Evolutionary conservation across 2,888 invertebrate genomes (phyloP), one percentile per base, ranked within the genome.

Genomic region (Drosophila conformis): DNA sequence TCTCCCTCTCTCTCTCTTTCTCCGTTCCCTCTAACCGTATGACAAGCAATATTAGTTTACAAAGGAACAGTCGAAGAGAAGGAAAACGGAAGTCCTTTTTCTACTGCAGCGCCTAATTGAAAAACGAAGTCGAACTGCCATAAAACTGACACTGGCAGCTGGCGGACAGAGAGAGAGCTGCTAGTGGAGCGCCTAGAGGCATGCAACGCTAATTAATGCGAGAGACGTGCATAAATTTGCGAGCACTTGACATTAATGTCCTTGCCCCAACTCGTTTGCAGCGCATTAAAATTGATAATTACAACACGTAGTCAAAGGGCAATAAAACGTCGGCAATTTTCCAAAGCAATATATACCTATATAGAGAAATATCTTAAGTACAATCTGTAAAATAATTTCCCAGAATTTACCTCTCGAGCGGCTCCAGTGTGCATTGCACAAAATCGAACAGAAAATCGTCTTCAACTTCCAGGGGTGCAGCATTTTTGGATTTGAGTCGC

Each of bases 341-440:
- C 31, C 42, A 69, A 63, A 6, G 27, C 48, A 11, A 53, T 40
- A 33, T 33, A 10, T 33, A 33, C 10, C 31, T 33, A 21, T 52
- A 33, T 31, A 29, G 8, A 27, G 18, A 51, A 33, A n/a, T 31
- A 33, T 52, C 8, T 0, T 29, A 11, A 11, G 18, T 21, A 10
- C 15, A 40, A 5, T 31, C 18, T 18, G 13, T 3, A 29, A 29
- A 13, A 51, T n/a, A 49, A 5, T 27, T 29, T 18, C 10, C 15
- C 8, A 8, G 8, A 27, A 5, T 56, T 74, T 87, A 91, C 91
- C 91, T 90, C 49, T 83, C 84, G 27, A 82, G 68, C 29, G 91
- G 91, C 61, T 86, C 83, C 74, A 91, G 58, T 51, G 80, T 85
- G 72, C 91, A 91, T 56, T 91, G 91, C 58, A 91, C 90, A 77